Base-by-base conservation (phyloP, 2,888 invertebrate genomes). In the Eilema sororculum region DNA sequence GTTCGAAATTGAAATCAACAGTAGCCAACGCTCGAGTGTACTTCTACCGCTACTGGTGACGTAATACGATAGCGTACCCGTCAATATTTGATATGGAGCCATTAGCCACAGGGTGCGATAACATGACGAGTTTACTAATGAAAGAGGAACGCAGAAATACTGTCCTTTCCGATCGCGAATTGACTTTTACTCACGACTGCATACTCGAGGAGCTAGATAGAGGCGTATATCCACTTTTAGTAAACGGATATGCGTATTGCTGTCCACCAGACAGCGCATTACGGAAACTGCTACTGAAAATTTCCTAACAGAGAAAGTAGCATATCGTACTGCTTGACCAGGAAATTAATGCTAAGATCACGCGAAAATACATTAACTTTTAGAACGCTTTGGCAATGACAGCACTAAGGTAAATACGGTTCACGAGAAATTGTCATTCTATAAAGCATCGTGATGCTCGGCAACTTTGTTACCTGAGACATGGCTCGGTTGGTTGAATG, bases 41-140 rank as follows among this genome's bases (percentile, higher is more conserved):
- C 76, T 81, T 84, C 77, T 82, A 85, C 88, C 87, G 84, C 85
- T 85, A 87, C 52, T 52, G 79, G 84, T 94, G 93, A 93, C 93
- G 93, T 93, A 91, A 93, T 80, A 78, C 88, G 93, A 92, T 93
- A 93, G 88, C 86, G 84, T 87, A 90, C 89, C 91, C 90, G 93
- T 93, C 90, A 93, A 93, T 94, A 94, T 94, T 94, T 94, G 93
- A 93, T 93, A 91, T 86, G 86, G 83, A 87, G 84, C 92, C 92
- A 92, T 93, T 93, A 93, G 90, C 87, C 82, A 82, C 85, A 78
- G 83, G 78, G 80, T 80, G 87, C 86, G 93, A 93, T 94, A 93
- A 92, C 88, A 86, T 78, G 84, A 85, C 91, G 90, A 91, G 92
- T 92, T 92, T 90, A 92, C 90, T 92, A 93, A 94, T 92, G 90